Evolutionary conservation across 2,797 vertebrate genomes (phyloP), one percentile per base, ranked within the genome.

Genomic region (Diceros bicornis): DNA sequence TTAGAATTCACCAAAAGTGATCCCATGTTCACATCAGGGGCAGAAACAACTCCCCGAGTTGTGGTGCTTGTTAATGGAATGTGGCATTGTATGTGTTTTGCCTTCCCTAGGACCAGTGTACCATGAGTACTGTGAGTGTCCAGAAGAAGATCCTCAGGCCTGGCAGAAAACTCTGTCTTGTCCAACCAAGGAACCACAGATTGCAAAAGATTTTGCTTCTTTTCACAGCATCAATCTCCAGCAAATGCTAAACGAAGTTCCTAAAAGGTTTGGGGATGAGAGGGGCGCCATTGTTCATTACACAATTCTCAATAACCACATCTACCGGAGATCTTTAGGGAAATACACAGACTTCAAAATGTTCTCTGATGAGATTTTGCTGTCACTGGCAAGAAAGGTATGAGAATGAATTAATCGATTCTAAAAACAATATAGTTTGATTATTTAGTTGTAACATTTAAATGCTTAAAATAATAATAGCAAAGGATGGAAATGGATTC

Each of bases 281-380:
- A 98, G 99, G 91, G 99, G 99, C 4, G 99, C 99, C 20, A 98
- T 99, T 41, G 98, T 99, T 87, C 99, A 99, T 98, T 99, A 99
- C 94, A 98, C 99, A 8, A 34, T 99, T 97, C 96, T 99, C 34
- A 72, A 98, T 97, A 99, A 99, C 98, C 98, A 62, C 68, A 83
- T 99, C 98, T 99, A 99, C 98, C 99, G 99, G 52, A 99, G 99
- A 93, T 99, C 99, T 23, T 97, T 99, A 87, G 99, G 99, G 29
- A 99, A 99, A 95, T 99, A 99, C 97, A 99, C 99, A 0, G 99
- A 99, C 99, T 99, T 99, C 99, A 99, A 99, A 98, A 99, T 99
- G 99, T 99, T 99, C 98, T 99, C 99, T 0, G 99, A 99, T 92
- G 99, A 99, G 97, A 99, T 99, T 87, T 97, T 99, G 97, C 99